A percentile compares a stretch with the other conserved stretches of the same genome.
These are phyloP conservation scores for Entomobrya multifasciata DNA, from an alignment of 2,888 invertebrate genomes.

Conservation along the genomic window DNA sequence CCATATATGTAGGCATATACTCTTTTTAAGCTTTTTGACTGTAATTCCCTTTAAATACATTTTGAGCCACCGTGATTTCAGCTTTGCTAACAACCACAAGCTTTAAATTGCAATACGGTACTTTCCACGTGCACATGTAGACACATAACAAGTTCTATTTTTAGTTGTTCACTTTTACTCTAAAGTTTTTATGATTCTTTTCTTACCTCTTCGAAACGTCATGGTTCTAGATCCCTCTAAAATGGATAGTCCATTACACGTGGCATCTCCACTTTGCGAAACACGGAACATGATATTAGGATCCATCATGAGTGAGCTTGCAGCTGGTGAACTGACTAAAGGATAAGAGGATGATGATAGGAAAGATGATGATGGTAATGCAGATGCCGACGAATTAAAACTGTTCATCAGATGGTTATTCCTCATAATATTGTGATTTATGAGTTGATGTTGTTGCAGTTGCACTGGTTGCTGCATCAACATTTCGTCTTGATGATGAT, in stretches of 20 bases:
- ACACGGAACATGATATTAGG: conserved; percentile 87
- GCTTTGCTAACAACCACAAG: neutral
- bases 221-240: conserved; percentile 91
- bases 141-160: neutral
- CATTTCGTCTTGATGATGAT: conserved; percentile 25
- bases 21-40: neutral
- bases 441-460: conserved; percentile 51
- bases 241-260: conserved; percentile 88
- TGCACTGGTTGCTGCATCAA: conserved; percentile 51
- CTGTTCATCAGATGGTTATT: conserved; percentile 59
- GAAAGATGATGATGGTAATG: neutral
- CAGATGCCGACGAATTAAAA: conserved; percentile 54
- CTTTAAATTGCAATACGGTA: neutral
- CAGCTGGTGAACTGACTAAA: conserved; percentile 60
- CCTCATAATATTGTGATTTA: conserved; percentile 68
- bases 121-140: neutral
- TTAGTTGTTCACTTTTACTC: neutral
- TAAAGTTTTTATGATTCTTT: neutral
- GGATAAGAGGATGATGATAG: conserved; percentile 52
- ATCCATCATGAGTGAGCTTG: conserved; percentile 76
- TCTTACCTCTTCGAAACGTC: conserved; percentile 89
- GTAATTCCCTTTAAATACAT: neutral
- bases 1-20: neutral
- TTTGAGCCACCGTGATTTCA: neutral
- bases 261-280: conserved; percentile 95